A percentile compares a stretch with the other conserved stretches of the same genome.
phyloP scores from a whole-genome alignment of 2,113 vertebrate species.

The Hylia prasina region DNA sequence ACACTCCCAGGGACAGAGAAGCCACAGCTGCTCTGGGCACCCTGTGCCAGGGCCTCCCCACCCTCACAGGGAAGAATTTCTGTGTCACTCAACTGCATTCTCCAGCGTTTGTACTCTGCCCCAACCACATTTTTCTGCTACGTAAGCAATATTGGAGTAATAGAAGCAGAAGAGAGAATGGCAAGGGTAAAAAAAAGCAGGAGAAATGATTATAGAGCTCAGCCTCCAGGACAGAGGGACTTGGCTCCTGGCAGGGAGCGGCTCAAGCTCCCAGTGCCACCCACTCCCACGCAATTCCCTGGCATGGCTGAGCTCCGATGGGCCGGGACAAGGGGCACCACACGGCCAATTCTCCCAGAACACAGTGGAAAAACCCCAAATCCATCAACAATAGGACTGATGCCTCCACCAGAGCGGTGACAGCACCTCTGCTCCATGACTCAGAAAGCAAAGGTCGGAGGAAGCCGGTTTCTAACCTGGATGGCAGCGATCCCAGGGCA shows the following conservation, averaged over 20 bases:
- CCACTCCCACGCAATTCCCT: background rate
- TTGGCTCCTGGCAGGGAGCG: background rate
- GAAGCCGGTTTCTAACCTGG: conserved; percentile 49
- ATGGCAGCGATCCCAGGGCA: conserved; percentile 72
- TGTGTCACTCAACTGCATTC: background rate
- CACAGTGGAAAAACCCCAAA: background rate
- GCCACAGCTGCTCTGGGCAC: background rate
- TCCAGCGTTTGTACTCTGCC: background rate
- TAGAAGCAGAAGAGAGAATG: background rate
- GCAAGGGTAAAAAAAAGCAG: no score
- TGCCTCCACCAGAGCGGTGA: background rate
- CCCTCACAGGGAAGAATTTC: background rate
- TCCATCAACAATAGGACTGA: background rate
- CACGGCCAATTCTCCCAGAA: accelerated
- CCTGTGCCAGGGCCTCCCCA: background rate
- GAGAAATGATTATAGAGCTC: background rate
- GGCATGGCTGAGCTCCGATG: accelerated
- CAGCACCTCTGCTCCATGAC: conserved; percentile 51
- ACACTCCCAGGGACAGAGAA: background rate
- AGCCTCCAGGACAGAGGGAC: background rate
- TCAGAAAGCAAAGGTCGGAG: conserved; percentile 59
- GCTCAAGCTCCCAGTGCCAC: background rate
- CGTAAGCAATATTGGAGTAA: background rate
- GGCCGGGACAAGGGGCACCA: background rate
- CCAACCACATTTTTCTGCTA: background rate